Base-by-base conservation (phyloP, 1,140 invertebrate genomes). In the Drusus annulatus region DNA sequence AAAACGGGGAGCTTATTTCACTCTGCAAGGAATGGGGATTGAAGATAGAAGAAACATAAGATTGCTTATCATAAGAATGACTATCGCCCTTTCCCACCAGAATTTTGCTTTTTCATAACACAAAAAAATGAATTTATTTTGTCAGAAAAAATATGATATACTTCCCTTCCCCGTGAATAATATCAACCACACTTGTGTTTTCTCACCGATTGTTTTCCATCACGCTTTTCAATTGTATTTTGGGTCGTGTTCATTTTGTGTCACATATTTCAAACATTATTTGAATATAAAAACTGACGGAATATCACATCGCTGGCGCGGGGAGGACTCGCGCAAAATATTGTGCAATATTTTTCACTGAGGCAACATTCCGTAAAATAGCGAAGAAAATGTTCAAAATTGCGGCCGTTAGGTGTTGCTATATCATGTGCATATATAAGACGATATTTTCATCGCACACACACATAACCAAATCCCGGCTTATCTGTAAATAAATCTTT, bases 401-500 rank as follows among this genome's bases (percentile, higher is more conserved):
- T 50, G 68, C 68, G 17, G 63, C 63, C n/a, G n/a, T 36, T 68
- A 17, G 63, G 45, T 71, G 68, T 52, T 71, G 68, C 21, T 51
- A 54, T 71, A 16, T 52, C 50, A 2, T 28, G 54, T n/a, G 19
- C 10, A 71, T 71, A 71, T 71, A 71, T 51, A 52, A 52, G 45
- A 71, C 16, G 68, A 25, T 75, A 54, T 75, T 75, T 75, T 75
- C 52, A 75, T 58, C 58, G 54, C 71, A 75, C 21, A 75, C 21
- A 75, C 71, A 31, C 23, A 75, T 17, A 28, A 21, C 36, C 15
- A 75, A 56, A 75, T 13, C 56, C 54, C 25, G 25, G 25, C 19
- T 75, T 52, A 58, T 25, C 58, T 75, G 58, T 75, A 52, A 28
- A 16, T 8, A 23, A 75, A 75, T 75, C 71, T 31, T 15, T 28